These are phyloP conservation scores for Pitangus sulphuratus DNA, from an alignment of 2,797 vertebrate genomes.

Conservation along the genomic window DNA sequence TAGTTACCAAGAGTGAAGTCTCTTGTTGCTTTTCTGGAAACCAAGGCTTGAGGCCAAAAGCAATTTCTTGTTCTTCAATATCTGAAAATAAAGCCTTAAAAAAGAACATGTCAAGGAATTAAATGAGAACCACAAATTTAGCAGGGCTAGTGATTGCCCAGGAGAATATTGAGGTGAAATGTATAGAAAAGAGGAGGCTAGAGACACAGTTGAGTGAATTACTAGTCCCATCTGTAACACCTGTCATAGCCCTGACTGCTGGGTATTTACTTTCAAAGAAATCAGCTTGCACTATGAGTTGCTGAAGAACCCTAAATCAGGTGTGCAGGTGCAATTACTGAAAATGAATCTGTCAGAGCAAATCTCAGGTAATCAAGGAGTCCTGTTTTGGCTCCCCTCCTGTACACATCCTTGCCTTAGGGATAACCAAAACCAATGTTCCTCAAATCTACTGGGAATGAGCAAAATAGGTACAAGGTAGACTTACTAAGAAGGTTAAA, in stretches of 20 bases:
- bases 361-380: background rate
- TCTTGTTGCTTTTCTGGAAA: background rate
- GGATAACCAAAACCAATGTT: background rate
- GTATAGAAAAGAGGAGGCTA: background rate
- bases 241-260: background rate
- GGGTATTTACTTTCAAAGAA: conserved; percentile 45
- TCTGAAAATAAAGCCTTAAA: conserved; percentile 51
- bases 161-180: conserved; percentile 28
- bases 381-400: background rate
- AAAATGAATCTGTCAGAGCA: conserved; percentile 35
- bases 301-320: conserved; percentile 4
- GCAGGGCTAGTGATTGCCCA: conserved; percentile 21
- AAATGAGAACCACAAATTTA: conserved; percentile 56
- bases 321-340: conserved; percentile 5
- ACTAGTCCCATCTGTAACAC: background rate
- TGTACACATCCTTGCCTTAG: background rate
- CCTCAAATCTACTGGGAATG: background rate
- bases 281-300: conserved; percentile 4
- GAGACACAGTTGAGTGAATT: conserved; percentile 35
- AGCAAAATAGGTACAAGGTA: background rate
- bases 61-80: conserved; percentile 46
- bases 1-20: background rate
- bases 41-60: conserved; percentile 25
- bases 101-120: conserved; percentile 59
- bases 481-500: background rate